Evolutionary conservation across 2,113 vertebrate genomes (phyloP).

Genomic region (Martes martes): DNA sequence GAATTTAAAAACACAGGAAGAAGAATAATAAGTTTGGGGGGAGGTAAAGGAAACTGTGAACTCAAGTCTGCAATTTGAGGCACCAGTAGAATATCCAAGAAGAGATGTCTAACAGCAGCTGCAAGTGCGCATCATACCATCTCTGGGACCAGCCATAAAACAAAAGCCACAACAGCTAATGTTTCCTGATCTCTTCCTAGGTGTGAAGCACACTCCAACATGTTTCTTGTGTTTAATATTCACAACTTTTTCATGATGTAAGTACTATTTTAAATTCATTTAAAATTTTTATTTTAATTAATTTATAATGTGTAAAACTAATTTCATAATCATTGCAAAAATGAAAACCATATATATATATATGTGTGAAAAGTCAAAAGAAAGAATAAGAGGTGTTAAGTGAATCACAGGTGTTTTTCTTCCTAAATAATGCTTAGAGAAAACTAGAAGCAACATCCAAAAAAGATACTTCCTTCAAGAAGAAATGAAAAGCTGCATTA

Average conservation of each 20-base stretch:
- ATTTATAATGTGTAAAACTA: neutral
- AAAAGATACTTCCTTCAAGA: neutral
- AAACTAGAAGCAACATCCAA: slow-evolving; percentile 12
- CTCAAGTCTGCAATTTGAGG: neutral
- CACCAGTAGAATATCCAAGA: neutral
- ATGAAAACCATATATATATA: neutral
- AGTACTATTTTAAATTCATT: neutral
- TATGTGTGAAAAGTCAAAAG: neutral
- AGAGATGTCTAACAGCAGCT: neutral
- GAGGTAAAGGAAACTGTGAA: neutral
- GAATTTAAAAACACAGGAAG: neutral
- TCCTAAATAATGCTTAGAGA: neutral
- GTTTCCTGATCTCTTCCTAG: neutral
- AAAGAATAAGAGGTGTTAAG: neutral
- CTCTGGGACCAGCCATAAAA: neutral
- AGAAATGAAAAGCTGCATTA: neutral
- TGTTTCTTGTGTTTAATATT: neutral
- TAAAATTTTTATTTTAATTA: neutral
- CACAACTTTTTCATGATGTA: neutral
- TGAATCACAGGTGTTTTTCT: neutral
- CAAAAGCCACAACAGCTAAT: neutral
- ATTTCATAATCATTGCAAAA: neutral
- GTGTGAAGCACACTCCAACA: neutral
- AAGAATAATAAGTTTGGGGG: neutral
- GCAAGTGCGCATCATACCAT: neutral